A percentile compares a stretch with the other conserved stretches of the same genome.
phyloP scores from a whole-genome alignment of 2,113 vertebrate species.

The Egretta garzetta region DNA sequence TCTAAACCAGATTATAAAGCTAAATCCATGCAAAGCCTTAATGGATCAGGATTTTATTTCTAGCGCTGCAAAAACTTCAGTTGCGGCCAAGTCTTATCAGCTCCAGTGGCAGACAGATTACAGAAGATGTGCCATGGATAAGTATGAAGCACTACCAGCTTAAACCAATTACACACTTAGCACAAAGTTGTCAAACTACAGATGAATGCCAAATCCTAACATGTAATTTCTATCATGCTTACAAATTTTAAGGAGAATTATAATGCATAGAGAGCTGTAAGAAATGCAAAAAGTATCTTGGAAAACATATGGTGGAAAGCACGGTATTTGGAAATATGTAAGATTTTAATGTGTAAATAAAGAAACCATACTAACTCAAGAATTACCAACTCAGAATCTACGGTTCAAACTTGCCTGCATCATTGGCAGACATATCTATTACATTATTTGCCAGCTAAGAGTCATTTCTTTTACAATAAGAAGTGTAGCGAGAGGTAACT shows the following conservation, averaged over 20 bases:
- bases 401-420: background rate
- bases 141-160: slow-evolving; percentile 60
- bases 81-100: slow-evolving; percentile 78
- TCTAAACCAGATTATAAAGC: slow-evolving; percentile 87
- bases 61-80: slow-evolving; percentile 74
- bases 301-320: background rate
- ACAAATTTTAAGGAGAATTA: slow-evolving; percentile 7
- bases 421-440: slow-evolving; percentile 2
- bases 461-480: slow-evolving; percentile 34
- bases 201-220: slow-evolving; percentile 65
- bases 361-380: background rate
- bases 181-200: slow-evolving; percentile 67
- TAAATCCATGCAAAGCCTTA: slow-evolving; percentile 86
- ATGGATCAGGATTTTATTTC: slow-evolving; percentile 86
- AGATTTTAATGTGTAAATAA: background rate
- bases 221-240: background rate
- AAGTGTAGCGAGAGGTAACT: background rate
- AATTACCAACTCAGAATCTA: background rate
- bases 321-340: background rate
- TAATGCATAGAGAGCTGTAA: background rate
- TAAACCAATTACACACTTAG: slow-evolving; percentile 80
- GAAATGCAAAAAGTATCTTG: background rate
- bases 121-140: slow-evolving; percentile 68
- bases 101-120: slow-evolving; percentile 78
- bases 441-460: slow-evolving; percentile 46